Evolutionary conservation across 2,888 invertebrate genomes (phyloP).

Genomic region (Platycheirus albimanus): DNA sequence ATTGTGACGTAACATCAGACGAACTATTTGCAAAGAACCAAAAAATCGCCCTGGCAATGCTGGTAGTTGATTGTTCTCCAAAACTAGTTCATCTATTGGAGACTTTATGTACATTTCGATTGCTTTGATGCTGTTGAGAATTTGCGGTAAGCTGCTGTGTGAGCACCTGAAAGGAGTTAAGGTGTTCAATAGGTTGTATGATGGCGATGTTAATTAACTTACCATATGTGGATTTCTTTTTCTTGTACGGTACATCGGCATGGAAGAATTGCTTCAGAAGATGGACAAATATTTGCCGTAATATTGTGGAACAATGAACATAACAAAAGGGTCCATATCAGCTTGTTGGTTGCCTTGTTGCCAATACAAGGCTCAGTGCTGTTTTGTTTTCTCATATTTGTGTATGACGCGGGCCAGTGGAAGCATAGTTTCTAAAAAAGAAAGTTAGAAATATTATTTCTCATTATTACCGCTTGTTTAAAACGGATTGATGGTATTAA

Average conservation of each 20-base stretch:
- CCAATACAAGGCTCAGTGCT: conserved; percentile 7
- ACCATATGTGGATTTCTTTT: conserved; percentile 94
- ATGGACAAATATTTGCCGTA: conserved; percentile 85
- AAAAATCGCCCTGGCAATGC: conserved; percentile 93
- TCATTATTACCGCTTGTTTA: too few species aligned
- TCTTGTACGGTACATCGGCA: conserved; percentile 91
- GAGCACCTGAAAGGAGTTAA: conserved; percentile 88
- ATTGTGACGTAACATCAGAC: conserved; percentile 93
- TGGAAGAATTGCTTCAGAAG: conserved; percentile 90
- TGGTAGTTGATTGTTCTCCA: conserved; percentile 93
- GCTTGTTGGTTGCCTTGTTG: conserved; percentile 9
- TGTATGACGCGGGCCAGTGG: conserved; percentile 19
- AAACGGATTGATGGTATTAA: too few species aligned
- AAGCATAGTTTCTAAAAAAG: conserved; percentile 61
- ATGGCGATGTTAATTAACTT: conserved; percentile 74
- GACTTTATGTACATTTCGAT: conserved; percentile 86
- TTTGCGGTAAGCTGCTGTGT: conserved; percentile 92
- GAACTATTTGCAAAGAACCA: conserved; percentile 88
- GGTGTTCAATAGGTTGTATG: neutral
- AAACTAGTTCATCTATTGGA: conserved; percentile 92
- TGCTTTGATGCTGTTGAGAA: conserved; percentile 88
- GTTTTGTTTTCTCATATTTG: conserved; percentile 57
- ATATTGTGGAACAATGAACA: conserved; percentile 29
- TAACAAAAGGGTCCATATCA: conserved; percentile 8
- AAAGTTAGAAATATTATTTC: neutral